These are phyloP conservation scores for Cyclina sinensis DNA, from an alignment of 1,140 invertebrate species.

Conservation along the genomic window DNA sequence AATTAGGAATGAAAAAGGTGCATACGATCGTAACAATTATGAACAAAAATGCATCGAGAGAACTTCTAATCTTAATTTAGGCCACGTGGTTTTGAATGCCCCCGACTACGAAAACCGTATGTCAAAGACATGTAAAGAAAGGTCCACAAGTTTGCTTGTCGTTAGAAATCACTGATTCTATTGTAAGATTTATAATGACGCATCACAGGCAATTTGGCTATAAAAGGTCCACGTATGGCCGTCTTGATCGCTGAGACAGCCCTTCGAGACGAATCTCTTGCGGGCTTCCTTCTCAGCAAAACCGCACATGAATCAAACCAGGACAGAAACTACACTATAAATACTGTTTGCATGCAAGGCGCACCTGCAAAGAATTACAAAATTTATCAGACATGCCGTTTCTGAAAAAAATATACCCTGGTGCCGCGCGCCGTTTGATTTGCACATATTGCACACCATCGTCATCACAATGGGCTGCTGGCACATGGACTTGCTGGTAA, in stretches of 20 bases:
- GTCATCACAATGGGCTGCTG: conserved; percentile 40
- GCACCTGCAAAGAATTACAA: conserved; percentile 59
- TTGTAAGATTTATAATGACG: conserved; percentile 61
- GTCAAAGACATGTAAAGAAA: conserved; percentile 64
- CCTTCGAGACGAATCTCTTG: conserved; percentile 37
- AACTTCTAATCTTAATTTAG: conserved; percentile 68
- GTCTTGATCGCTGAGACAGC: conserved; percentile 35
- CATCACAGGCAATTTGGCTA: conserved; percentile 59
- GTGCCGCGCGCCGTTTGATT: conserved; percentile 14
- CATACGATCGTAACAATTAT: conserved; percentile 52
- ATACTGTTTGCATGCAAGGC: conserved; percentile 49
- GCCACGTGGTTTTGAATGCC: conserved; percentile 66
- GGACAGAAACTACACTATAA: conserved; percentile 24
- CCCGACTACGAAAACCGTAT: conserved; percentile 60
- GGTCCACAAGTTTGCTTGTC: conserved; percentile 56
- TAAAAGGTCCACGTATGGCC: conserved; percentile 52
- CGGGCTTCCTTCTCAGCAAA: conserved; percentile 38
- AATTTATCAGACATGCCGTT: conserved; percentile 21
- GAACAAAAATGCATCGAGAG: conserved; percentile 60
- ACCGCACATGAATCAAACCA: conserved; percentile 57
- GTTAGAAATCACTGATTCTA: conserved; percentile 57
- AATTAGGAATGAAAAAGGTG: conserved; percentile 66
- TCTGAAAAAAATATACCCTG: conserved; percentile 12
- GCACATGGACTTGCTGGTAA: neutral
- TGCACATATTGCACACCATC: conserved; percentile 18